Conservation (phyloP, 2,888 invertebrate genomes). For the Dicycla oo region DNA sequence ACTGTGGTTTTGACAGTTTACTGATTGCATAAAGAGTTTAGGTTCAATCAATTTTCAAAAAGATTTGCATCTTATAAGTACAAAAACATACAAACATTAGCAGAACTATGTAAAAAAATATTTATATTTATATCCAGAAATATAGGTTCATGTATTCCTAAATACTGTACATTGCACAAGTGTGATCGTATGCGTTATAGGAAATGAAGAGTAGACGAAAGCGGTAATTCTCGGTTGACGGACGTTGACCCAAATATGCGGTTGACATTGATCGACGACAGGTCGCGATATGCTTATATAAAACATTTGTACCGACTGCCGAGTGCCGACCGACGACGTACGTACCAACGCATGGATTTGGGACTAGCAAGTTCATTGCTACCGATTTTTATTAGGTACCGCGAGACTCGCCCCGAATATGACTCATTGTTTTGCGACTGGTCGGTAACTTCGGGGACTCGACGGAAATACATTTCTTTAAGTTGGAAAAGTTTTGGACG, state of each 20-base stretch:
- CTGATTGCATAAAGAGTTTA: background rate
- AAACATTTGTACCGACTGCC: constrained; percentile 77
- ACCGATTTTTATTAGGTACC: constrained; percentile 80
- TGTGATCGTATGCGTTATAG: constrained; percentile 76
- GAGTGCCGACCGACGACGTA: constrained; percentile 57
- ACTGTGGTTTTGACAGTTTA: background rate
- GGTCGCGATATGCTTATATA: constrained; percentile 84
- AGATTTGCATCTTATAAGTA: background rate
- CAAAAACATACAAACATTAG: background rate
- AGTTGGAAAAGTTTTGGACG: constrained; percentile 21
- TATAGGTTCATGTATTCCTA: background rate
- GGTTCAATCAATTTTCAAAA: background rate
- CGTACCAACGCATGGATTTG: constrained; percentile 77
- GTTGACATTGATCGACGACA: constrained; percentile 90
- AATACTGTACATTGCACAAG: constrained; percentile 65
- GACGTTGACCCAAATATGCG: constrained; percentile 89
- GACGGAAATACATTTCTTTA: constrained; percentile 26
- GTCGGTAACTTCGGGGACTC: constrained; percentile 44
- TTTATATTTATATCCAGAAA: background rate
- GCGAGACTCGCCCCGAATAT: constrained; percentile 76
- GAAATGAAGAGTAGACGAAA: constrained; percentile 83
- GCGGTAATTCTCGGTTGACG: constrained; percentile 85
- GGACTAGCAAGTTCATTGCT: constrained; percentile 85
- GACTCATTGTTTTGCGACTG: constrained; percentile 74
- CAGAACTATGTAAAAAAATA: background rate